A percentile compares a stretch with the other conserved stretches of the same genome.
These are phyloP conservation scores for Icerya purchasi DNA, from an alignment of 2,888 invertebrate genomes.

Conservation along the genomic window DNA sequence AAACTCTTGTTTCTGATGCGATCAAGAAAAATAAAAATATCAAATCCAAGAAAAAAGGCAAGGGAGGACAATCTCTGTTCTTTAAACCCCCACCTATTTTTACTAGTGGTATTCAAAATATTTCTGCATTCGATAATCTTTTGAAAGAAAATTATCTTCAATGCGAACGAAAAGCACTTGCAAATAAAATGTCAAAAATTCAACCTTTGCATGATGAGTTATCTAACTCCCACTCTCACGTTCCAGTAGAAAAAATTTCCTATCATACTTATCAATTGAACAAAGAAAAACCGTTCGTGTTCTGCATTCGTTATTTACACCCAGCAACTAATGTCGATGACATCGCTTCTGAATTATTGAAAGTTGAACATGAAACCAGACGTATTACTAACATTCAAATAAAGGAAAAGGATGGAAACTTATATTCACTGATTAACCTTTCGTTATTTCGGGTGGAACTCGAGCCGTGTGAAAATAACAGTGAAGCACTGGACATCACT, in stretches of 20 bases:
- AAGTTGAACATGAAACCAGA: neutral
- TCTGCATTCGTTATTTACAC: neutral
- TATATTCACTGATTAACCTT: neutral
- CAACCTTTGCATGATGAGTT: too few species aligned
- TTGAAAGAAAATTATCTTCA: neutral
- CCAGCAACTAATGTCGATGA: neutral
- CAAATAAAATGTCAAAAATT: neutral
- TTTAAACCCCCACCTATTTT: neutral
- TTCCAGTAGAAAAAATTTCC: neutral
- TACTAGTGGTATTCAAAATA: neutral
- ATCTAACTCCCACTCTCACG: too few species aligned
- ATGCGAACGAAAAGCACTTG: neutral
- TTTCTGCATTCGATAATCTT: neutral
- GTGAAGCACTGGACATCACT: neutral
- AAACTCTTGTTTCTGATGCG: too few species aligned
- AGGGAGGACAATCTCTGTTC: neutral
- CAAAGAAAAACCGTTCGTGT: neutral
- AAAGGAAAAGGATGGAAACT: neutral
- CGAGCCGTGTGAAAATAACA: neutral
- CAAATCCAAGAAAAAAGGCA: neutral
- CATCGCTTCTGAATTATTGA: neutral
- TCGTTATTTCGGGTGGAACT: neutral
- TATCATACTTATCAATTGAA: neutral
- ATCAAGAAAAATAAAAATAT: too few species aligned
- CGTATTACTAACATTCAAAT: neutral